Base-by-base conservation (phyloP, 2,888 invertebrate species). In the Heterodera filipjevi region DNA sequence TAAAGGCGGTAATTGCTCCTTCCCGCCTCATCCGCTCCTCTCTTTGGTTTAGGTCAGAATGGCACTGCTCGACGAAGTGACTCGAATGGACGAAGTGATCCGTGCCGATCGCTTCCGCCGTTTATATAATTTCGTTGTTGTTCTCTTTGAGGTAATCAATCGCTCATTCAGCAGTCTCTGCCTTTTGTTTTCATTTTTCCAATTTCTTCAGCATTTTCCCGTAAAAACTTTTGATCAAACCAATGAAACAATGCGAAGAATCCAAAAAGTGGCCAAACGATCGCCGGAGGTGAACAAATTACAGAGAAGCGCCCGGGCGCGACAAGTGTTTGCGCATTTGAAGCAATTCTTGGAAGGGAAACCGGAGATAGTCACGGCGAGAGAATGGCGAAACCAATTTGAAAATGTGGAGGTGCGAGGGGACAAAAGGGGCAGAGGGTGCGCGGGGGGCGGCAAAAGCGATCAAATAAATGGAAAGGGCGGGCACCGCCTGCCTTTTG, bases 41-140 rank as follows among this genome's bases (percentile, higher is more conserved):
- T 8, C 27, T 59, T 59, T 59, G 16, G 53, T 10, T 10, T n/a
- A 75, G 75, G 85, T 88, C 86, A 76, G 83, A 27, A 82, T 82
- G 82, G 89, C 89, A 33, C 82, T 89, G 19, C 82, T 85, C 76
- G 87, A 87, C 72, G 88, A 89, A 80, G 87, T 89, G 30, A 82
- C 82, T 32, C 76, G 82, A 32, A 64, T 79, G 44, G 80, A 78
- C 53, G 78, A 80, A 27, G 77, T 77, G 66, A 80, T 88, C 70
- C 81, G 82, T 46, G 88, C 87, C 22, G 83, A 84, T 49, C 85
- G 87, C 80, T 88, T 87, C 81, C 86, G 86, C 27, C 83, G 84
- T 75, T 83, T 89, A 27, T 82, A 85, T 80, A 85, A 86, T 78
- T 88, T 88, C 77, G 85, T 87, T 39, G 80, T 82, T 44, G 84